Percentiles rank a stretch among this genome's conserved stretches.
These are phyloP conservation scores for Mallotus villosus DNA, from an alignment of 2,797 vertebrate species.

Conservation along the genomic window DNA sequence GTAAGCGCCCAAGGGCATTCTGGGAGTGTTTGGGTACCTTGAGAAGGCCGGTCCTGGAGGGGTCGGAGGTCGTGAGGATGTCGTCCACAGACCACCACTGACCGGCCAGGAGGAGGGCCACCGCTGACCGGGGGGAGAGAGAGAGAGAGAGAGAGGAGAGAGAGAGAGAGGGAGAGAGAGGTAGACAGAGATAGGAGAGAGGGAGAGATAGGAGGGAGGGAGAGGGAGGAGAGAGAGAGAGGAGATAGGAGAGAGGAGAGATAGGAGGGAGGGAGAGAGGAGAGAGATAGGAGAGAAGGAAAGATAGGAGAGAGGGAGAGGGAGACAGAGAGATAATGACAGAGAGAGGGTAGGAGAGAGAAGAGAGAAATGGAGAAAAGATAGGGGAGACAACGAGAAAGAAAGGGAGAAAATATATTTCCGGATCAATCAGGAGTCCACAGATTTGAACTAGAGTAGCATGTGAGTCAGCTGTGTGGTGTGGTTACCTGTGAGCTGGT, in stretches of 20 bases:
- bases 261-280: not conserved
- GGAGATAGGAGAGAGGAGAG: not conserved
- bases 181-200: not conserved
- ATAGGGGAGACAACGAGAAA: not conserved
- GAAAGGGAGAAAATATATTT: not conserved
- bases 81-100: constrained; percentile 84
- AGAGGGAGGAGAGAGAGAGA: not conserved
- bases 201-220: not conserved
- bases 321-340: not conserved
- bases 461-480: too few species aligned
- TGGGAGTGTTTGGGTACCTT: constrained; percentile 65
- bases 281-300: too few species aligned
- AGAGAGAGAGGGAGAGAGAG: not conserved
- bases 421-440: too few species aligned
- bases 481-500: constrained; percentile 76
- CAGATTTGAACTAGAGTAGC: too few species aligned
- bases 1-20: not conserved
- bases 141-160: not conserved
- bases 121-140: constrained; percentile 61
- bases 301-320: not conserved
- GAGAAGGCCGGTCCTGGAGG: constrained; percentile 76
- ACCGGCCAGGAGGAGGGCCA: constrained; percentile 80
- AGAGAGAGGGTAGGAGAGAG: not conserved
- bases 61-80: constrained; percentile 76
- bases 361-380: not conserved